These are phyloP conservation scores for Geotrupes spiniger DNA, from an alignment of 2,888 invertebrate species.

Conservation along the genomic window DNA sequence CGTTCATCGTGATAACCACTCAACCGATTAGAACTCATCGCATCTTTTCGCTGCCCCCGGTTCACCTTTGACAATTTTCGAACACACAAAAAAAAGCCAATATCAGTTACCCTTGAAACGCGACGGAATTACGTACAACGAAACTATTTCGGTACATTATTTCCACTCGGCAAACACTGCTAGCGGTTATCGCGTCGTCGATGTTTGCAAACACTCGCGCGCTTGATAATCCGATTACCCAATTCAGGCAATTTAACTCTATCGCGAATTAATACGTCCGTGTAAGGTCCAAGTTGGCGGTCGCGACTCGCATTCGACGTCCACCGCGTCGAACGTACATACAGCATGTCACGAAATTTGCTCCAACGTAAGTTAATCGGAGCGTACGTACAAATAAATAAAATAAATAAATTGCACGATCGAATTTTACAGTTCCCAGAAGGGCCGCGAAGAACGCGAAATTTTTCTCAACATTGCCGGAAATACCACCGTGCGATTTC, in stretches of 20 bases:
- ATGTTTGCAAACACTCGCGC: neutral
- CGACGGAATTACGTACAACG: no score
- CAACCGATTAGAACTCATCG: no score
- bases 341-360: neutral
- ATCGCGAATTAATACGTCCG: neutral
- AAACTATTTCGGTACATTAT: no score
- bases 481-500: conserved; percentile 41
- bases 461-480: conserved; percentile 13
- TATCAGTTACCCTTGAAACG: no score
- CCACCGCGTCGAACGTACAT: neutral
- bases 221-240: conserved; percentile 3
- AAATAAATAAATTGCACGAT: conserved; percentile 1
- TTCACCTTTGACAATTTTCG: no score
- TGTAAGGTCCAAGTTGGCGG: neutral
- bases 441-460: conserved; percentile 6
- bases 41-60: no score
- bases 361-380: neutral
- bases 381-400: neutral
- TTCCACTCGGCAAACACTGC: no score
- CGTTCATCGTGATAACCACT: no score
- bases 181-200: no score
- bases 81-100: no score
- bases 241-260: conserved; percentile 5
- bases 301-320: neutral
- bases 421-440: conserved; percentile 12